These are phyloP conservation scores for Orientallactaga bullata DNA, from an alignment of 2,113 vertebrate species.

Conservation along the genomic window DNA sequence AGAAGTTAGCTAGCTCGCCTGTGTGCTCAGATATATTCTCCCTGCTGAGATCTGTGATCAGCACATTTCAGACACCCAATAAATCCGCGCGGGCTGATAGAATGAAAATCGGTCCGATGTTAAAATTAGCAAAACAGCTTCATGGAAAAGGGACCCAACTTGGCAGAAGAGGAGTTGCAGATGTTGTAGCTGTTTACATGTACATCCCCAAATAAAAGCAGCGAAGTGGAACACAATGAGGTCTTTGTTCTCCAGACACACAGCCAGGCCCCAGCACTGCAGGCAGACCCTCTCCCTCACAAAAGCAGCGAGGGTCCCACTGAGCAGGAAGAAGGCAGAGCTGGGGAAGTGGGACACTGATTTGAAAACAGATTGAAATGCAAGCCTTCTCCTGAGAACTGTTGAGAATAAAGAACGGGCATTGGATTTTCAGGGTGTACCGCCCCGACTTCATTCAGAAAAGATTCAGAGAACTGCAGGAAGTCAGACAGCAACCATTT, in stretches of 20 bases:
- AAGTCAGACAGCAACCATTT: conserved; percentile 17
- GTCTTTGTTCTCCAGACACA: conserved; percentile 40
- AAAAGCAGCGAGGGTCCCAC: not conserved
- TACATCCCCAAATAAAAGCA: conserved; percentile 66
- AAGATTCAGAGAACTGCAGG: not conserved
- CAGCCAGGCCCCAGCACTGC: not conserved
- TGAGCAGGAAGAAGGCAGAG: not conserved
- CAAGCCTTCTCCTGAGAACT: conserved; percentile 54
- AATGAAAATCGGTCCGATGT: not conserved
- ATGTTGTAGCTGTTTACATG: conserved; percentile 60
- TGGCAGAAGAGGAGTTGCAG: conserved; percentile 66
- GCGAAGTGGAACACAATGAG: conserved; percentile 15
- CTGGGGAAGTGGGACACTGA: not conserved
- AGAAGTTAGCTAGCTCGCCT: not conserved
- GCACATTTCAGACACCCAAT: not conserved
- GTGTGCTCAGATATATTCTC: not conserved
- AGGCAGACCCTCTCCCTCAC: not conserved
- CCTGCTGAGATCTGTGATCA: not conserved
- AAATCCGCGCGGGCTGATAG: not conserved
- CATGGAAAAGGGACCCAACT: conserved; percentile 32
- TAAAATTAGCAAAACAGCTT: conserved; percentile 11
- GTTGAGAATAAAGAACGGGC: conserved; percentile 46
- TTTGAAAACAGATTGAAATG: conserved; percentile 39
- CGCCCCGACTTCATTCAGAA: not conserved
- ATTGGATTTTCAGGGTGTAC: conserved; percentile 42